Conservation (phyloP, 2,888 invertebrate species). For the Eupithecia subumbrata region DNA sequence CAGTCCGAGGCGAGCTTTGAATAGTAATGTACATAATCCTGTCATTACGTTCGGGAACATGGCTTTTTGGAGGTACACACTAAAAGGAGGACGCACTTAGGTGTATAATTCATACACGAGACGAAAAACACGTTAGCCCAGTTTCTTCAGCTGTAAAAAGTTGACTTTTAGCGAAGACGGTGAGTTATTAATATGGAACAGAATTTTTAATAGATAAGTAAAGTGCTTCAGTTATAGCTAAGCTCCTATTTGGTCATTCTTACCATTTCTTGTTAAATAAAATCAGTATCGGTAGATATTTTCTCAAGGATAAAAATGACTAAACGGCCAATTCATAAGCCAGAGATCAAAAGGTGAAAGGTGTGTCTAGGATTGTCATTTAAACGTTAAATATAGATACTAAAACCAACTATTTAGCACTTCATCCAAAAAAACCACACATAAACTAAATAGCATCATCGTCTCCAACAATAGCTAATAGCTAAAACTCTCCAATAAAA, state of each 20-base stretch:
- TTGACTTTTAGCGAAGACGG: not conserved
- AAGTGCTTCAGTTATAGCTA: not conserved
- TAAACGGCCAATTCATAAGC: not conserved
- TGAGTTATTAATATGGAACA: not conserved
- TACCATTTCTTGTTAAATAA: not conserved
- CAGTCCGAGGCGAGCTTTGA: slow-evolving; percentile 46
- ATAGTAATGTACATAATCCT: slow-evolving; percentile 49
- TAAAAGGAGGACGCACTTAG: slow-evolving; percentile 4
- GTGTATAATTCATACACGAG: slow-evolving; percentile 13
- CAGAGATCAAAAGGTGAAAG: not conserved
- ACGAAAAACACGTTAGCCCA: not conserved
- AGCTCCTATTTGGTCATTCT: not conserved
- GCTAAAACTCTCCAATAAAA: slow-evolving; percentile 13
- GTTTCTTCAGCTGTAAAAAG: not conserved
- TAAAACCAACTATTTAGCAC: not conserved
- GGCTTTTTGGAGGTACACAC: slow-evolving; percentile 9
- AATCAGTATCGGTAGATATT: not conserved
- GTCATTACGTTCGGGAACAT: slow-evolving; percentile 34
- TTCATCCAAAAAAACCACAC: slow-evolving; percentile 1
- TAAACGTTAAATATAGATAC: not conserved
- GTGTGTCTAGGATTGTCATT: not conserved
- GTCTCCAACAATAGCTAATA: not conserved
- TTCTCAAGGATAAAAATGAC: not conserved
- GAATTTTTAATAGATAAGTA: not conserved
- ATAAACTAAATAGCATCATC: slow-evolving; percentile 3